phyloP scores from a whole-genome alignment of 2,797 vertebrate genomes.

The Gobio occitaniae region DNA sequence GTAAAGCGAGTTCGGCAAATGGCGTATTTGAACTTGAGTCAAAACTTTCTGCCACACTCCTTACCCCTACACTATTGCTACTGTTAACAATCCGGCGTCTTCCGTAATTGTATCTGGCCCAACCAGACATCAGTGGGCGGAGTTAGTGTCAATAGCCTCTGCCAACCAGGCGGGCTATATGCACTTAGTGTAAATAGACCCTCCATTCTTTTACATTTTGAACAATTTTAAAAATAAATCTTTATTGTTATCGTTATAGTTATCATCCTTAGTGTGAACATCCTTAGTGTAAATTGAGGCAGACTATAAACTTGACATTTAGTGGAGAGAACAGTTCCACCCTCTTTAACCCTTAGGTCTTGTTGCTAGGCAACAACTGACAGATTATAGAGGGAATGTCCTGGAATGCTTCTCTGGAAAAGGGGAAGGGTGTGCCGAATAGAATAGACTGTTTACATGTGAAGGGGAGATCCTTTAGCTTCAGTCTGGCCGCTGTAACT shows the following conservation, averaged over 20 bases:
- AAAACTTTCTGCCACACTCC: too few relatives aligned
- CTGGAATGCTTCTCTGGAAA: slow-evolving; percentile 52
- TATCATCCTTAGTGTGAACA: not conserved
- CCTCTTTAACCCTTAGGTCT: slow-evolving; percentile 67
- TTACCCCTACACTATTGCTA: too few relatives aligned
- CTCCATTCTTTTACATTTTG: not conserved
- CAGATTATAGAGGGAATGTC: slow-evolving; percentile 75
- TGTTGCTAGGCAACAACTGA: slow-evolving; percentile 82
- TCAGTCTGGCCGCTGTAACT: not conserved
- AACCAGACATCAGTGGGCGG: too few relatives aligned
- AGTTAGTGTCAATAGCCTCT: too few relatives aligned
- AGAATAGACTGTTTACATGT: not conserved
- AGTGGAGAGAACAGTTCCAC: slow-evolving; percentile 51
- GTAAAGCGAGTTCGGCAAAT: too few relatives aligned
- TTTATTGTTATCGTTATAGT: not conserved
- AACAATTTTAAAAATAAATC: not conserved
- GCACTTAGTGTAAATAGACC: too few relatives aligned
- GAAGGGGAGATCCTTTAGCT: slow-evolving; percentile 14
- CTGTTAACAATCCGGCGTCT: too few relatives aligned
- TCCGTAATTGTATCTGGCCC: too few relatives aligned
- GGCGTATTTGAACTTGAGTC: too few relatives aligned
- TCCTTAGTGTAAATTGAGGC: not conserved
- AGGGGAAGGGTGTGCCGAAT: not conserved
- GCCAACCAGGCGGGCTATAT: too few relatives aligned
- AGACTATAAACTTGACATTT: slow-evolving; percentile 60